phyloP scores from a whole-genome alignment of 2,888 invertebrate species.

The Ypsolopha scabrella region DNA sequence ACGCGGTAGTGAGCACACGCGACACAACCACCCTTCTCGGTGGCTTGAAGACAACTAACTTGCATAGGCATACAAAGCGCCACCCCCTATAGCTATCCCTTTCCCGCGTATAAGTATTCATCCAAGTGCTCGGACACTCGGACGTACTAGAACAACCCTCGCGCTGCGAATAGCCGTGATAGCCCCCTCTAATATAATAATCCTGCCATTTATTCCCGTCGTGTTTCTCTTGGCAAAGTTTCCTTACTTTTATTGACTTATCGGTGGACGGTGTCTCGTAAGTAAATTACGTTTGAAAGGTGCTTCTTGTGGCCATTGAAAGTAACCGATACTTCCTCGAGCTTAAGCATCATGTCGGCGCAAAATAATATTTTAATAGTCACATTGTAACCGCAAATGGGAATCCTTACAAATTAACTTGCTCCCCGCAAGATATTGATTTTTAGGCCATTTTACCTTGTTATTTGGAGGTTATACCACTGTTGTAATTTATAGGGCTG shows the following conservation, averaged over 20 bases:
- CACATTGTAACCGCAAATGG: slow-evolving; percentile 29
- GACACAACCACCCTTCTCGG: slow-evolving; percentile 27
- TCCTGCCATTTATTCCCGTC: neutral
- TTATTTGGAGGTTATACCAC: too few relatives aligned
- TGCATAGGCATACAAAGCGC: slow-evolving; percentile 34
- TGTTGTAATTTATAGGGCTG: too few relatives aligned
- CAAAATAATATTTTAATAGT: slow-evolving; percentile 32
- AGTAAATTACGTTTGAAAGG: neutral
- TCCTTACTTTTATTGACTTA: neutral
- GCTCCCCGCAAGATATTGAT: too few relatives aligned
- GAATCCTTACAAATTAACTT: slow-evolving; percentile 27
- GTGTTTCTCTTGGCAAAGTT: neutral
- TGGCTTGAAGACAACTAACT: slow-evolving; percentile 41
- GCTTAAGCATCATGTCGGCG: slow-evolving; percentile 5
- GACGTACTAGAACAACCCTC: neutral
- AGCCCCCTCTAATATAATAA: slow-evolving; percentile 1
- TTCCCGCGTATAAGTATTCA: slow-evolving; percentile 30
- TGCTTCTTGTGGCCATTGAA: slow-evolving; percentile 13
- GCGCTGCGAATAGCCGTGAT: neutral
- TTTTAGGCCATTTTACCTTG: too few relatives aligned
- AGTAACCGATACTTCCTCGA: slow-evolving; percentile 18
- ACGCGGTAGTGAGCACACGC: slow-evolving; percentile 16
- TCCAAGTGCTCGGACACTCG: slow-evolving; percentile 9
- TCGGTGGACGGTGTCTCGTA: too few relatives aligned
- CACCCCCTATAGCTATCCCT: slow-evolving; percentile 43